Conservation (phyloP, 2,888 invertebrate species). For the Drosophila glabriapex region DNA sequence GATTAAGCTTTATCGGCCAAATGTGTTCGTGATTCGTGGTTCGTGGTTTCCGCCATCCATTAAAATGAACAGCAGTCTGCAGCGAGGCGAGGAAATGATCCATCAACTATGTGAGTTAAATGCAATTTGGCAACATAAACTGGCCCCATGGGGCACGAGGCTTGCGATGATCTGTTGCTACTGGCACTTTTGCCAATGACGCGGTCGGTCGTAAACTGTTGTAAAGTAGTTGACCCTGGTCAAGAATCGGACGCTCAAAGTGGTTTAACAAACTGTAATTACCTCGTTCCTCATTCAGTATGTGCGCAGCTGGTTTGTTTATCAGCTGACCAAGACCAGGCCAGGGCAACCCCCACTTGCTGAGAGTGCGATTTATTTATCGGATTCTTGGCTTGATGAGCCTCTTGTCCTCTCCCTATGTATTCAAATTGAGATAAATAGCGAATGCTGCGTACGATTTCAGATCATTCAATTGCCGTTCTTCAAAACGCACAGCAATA, state of each 20-base stretch:
- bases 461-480: conserved; percentile 70
- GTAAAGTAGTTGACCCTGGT: conserved; percentile 77
- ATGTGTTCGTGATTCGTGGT: conserved; percentile 25
- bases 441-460: conserved; percentile 48
- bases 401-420: conserved; percentile 8
- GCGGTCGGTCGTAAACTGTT: conserved; percentile 39
- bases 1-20: conserved; percentile 5
- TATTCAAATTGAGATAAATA: conserved; percentile 64
- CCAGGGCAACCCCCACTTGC: conserved; percentile 48
- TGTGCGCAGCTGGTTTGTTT: conserved; percentile 47
- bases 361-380: conserved; percentile 67
- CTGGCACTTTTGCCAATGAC: conserved; percentile 19
- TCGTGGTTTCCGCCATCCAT: conserved; percentile 54
- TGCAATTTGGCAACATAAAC: conserved; percentile 56
- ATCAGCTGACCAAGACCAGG: conserved; percentile 45
- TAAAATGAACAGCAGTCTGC: not conserved
- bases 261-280: conserved; percentile 80
- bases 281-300: conserved; percentile 48
- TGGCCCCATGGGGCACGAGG: conserved; percentile 14
- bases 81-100: conserved; percentile 72
- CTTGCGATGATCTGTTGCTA: conserved; percentile 27
- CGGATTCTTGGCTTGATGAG: conserved; percentile 67
- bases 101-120: conserved; percentile 71
- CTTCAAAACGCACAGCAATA: conserved; percentile 37
- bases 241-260: conserved; percentile 73